A percentile compares a stretch with the other conserved stretches of the same genome.
Conservation (phyloP, 2,113 vertebrate species). For the Picathartes gymnocephalus region DNA sequence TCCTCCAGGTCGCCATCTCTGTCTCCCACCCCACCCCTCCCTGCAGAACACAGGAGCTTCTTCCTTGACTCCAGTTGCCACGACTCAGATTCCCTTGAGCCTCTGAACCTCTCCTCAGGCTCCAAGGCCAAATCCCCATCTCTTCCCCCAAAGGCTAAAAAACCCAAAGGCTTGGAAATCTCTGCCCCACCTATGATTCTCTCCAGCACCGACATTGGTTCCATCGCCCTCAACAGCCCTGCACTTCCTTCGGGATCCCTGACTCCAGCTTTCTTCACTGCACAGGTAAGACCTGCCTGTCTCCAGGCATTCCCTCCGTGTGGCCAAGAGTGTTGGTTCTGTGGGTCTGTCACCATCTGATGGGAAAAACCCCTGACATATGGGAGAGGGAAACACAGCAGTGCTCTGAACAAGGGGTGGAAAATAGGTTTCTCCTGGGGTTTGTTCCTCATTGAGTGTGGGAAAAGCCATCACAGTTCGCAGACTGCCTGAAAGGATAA, state of each 20-base stretch:
- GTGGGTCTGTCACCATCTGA: neutral
- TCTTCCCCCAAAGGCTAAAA: constrained; percentile 90
- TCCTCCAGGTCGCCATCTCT: constrained; percentile 80
- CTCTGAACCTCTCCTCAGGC: constrained; percentile 92
- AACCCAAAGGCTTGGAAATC: constrained; percentile 95
- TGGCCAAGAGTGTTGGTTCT: neutral
- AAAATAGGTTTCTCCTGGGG: neutral
- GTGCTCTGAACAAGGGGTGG: neutral
- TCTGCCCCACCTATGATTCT: constrained; percentile 85
- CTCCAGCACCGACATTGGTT: constrained; percentile 86
- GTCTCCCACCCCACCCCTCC: constrained; percentile 74
- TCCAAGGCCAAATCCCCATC: constrained; percentile 84
- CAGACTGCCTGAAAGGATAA: neutral
- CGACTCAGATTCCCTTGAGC: constrained; percentile 84
- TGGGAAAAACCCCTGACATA: neutral
- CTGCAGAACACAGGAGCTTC: constrained; percentile 77
- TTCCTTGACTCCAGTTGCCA: constrained; percentile 75
- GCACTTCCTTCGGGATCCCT: constrained; percentile 91
- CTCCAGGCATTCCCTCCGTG: neutral
- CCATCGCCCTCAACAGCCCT: constrained; percentile 93
- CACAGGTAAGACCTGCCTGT: constrained; percentile 80
- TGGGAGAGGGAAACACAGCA: neutral
- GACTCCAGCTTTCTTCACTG: constrained; percentile 93
- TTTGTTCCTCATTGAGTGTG: neutral
- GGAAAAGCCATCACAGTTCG: neutral